Evolutionary conservation across 1,140 invertebrate species (phyloP).

Genomic region (Fopius arisanus): DNA sequence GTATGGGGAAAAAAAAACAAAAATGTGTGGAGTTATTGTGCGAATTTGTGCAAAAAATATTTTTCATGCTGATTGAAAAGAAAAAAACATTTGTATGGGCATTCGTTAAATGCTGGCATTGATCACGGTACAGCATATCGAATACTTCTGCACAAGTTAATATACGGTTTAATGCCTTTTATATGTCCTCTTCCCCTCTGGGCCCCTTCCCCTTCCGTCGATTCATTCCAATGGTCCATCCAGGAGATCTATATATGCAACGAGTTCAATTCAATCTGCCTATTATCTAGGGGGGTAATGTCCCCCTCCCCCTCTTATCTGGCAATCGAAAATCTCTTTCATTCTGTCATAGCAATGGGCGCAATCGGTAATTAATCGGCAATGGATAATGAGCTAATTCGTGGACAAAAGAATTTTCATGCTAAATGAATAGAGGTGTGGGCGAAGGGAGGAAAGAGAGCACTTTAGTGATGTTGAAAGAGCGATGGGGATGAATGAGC

Average conservation of each 20-base stretch:
- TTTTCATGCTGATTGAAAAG: background rate
- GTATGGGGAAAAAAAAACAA: background rate
- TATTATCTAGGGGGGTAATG: background rate
- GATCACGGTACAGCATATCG: background rate
- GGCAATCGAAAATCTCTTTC: constrained; percentile 2
- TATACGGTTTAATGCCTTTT: constrained; percentile 11
- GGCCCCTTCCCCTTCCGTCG: background rate
- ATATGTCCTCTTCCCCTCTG: too few relatives aligned
- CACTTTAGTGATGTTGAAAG: background rate
- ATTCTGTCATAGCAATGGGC: background rate
- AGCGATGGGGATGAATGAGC: background rate
- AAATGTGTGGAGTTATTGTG: background rate
- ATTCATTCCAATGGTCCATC: background rate
- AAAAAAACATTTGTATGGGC: background rate
- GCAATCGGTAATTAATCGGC: constrained; percentile 16
- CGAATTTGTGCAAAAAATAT: background rate
- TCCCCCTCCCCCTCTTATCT: background rate
- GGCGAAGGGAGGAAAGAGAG: background rate
- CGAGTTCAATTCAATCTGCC: background rate
- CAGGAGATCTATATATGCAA: background rate
- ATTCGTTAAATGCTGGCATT: background rate
- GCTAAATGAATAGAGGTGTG: background rate
- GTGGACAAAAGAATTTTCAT: constrained; percentile 9
- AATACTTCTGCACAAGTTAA: background rate
- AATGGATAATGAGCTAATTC: constrained; percentile 24